Conservation (phyloP, 2,113 vertebrate species). For the Alligator mississippiensis region DNA sequence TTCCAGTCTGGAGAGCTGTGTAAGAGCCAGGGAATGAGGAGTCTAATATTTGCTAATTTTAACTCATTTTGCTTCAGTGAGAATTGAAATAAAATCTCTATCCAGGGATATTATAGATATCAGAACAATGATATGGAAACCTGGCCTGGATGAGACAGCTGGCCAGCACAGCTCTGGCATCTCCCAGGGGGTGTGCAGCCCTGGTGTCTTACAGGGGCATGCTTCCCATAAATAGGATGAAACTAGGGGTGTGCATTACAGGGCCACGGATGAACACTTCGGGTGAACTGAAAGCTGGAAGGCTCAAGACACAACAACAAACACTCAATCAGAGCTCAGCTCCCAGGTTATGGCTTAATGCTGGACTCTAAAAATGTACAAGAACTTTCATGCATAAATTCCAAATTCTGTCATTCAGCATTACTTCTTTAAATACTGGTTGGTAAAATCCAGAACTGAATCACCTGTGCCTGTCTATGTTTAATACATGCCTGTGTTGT, state of each 20-base stretch:
- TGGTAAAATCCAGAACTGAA: neutral
- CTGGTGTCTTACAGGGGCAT: constrained; percentile 50
- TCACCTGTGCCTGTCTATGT: neutral
- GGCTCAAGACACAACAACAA: neutral
- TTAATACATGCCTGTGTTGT: neutral
- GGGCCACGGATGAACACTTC: neutral
- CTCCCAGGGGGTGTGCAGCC: constrained; percentile 9
- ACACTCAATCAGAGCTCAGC: constrained; percentile 26
- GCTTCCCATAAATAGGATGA: constrained; percentile 52
- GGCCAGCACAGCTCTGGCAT: constrained; percentile 27
- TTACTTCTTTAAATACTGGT: neutral
- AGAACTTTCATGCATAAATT: neutral
- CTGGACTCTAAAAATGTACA: neutral
- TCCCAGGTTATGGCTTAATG: constrained; percentile 31
- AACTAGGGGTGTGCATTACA: constrained; percentile 25
- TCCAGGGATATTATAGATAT: neutral
- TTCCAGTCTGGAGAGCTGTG: constrained; percentile 48
- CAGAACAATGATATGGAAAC: constrained; percentile 43
- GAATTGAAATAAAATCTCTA: constrained; percentile 45
- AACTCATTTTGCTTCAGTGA: constrained; percentile 35
- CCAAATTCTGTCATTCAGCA: neutral
- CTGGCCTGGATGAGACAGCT: constrained; percentile 53
- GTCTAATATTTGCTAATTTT: constrained; percentile 61
- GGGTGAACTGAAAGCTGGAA: neutral
- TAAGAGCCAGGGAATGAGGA: constrained; percentile 57